phyloP scores from a whole-genome alignment of 1,140 invertebrate species.

The Drosophila melanica region DNA sequence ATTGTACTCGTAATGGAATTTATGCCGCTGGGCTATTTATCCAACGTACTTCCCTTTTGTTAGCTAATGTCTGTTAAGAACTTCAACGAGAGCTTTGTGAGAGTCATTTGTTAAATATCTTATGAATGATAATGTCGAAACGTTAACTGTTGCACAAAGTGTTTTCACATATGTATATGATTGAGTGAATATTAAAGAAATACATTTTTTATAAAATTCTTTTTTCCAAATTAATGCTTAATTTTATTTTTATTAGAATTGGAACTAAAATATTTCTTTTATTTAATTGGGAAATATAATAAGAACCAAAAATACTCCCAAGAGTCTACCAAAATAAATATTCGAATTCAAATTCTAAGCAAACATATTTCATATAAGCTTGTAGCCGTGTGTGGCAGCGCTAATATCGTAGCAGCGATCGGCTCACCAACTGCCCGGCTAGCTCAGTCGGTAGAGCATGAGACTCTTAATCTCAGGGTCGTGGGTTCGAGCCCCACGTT shows the following conservation, averaged over 20 bases:
- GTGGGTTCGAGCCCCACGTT: conserved; percentile 96
- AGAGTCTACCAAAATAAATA: too few relatives aligned
- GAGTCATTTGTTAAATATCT: conserved; percentile 35
- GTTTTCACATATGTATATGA: not conserved
- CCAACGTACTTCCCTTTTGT: conserved; percentile 25
- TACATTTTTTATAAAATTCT: not conserved
- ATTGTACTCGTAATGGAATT: conserved; percentile 38
- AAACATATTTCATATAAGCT: not conserved
- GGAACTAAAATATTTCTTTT: too few relatives aligned
- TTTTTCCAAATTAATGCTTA: too few relatives aligned
- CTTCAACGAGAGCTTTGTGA: conserved; percentile 10
- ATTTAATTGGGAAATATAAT: too few relatives aligned
- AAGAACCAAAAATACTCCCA: too few relatives aligned
- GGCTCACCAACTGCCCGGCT: conserved; percentile 86
- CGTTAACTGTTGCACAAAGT: not conserved
- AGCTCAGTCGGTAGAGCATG: conserved; percentile 96
- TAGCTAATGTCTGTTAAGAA: conserved; percentile 20
- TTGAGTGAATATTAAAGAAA: not conserved
- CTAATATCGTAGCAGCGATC: conserved; percentile 14
- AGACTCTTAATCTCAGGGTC: conserved; percentile 97
- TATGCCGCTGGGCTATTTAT: conserved; percentile 40
- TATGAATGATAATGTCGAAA: conserved; percentile 36
- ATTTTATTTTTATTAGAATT: too few relatives aligned
- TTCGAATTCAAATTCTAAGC: not conserved
- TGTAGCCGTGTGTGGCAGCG: not conserved